Evolutionary conservation across 37 sponge, comb jelly and placozoan genomes (phyloP), one percentile per base, ranked within the genome.

Genomic region (Crambe crambe): DNA sequence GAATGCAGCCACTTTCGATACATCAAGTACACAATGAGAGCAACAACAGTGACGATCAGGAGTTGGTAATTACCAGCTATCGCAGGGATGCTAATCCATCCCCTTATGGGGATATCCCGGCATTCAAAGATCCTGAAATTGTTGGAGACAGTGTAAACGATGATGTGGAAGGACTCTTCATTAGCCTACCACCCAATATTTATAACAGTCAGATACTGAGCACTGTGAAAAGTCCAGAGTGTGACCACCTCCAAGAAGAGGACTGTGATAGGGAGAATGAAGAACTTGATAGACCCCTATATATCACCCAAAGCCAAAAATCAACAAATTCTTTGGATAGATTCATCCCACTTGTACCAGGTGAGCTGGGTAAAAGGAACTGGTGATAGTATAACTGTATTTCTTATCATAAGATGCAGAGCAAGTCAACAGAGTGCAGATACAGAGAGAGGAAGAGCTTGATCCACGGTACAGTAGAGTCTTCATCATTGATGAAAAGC

Each of bases 1-100:
- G 35, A 65, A n/a, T n/a, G n/a, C n/a, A n/a, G n/a, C 27, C 66
- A 65, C 66, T 65, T 31, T 65, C 66, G 30, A 65, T 65, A 65
- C 66, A 65, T 9, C 35, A 65, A 32, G 66, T 6, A 6, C 66
- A 65, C 66, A 65, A 2, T 2, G 17, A 65, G 17, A n/a, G n/a
- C n/a, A 65, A 65, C 30, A 2, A 65, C 17, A 30, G 2, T 1
- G 34, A 30, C 15, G 66, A 65, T 18, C 25, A 34, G 27, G 35
- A 65, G 15, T 31, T 65, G 30, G 2, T 65, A 30, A 31, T 65
- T 5, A 34, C 66, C 2, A 30, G 66, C 35, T 32, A 8, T 30
- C 31, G 30, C 32, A 30, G 15, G 17, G 31, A 32, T 31, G 2
- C 66, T 26, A 60, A 26, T 21, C 17, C 27, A 6, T 65, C 66